These are phyloP conservation scores for Drosophila rellima DNA, from an alignment of 2,888 invertebrate genomes.

Conservation along the genomic window DNA sequence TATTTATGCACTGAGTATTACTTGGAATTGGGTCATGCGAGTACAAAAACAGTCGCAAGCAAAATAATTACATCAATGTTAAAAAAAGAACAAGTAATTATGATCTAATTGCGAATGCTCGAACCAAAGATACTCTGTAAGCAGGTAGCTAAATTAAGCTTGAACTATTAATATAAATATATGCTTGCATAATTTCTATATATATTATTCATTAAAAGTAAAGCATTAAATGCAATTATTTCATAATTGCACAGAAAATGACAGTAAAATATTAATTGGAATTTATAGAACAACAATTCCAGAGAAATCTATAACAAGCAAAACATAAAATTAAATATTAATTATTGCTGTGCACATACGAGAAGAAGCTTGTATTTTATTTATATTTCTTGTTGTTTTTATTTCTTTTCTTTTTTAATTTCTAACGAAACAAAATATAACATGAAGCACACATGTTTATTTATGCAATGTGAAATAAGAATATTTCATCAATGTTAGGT, in stretches of 20 bases:
- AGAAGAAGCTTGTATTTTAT: not conserved
- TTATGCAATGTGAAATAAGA: conserved; percentile 35
- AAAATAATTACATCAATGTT: conserved; percentile 11
- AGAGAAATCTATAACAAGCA: not conserved
- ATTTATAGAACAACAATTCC: not conserved
- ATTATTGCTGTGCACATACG: not conserved
- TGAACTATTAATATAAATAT: too few species aligned
- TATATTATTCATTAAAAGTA: too few species aligned
- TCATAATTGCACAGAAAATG: too few species aligned
- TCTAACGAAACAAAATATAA: not conserved
- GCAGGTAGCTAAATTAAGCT: too few species aligned
- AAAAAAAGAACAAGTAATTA: conserved; percentile 3
- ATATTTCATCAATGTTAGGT: conserved; percentile 15
- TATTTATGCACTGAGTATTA: conserved; percentile 15
- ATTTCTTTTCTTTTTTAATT: not conserved
- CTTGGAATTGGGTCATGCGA: conserved; percentile 20
- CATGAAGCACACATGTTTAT: conserved; percentile 32
- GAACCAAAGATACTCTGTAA: not conserved
- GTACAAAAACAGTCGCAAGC: conserved; percentile 16
- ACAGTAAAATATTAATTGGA: not conserved
- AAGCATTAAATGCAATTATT: too few species aligned
- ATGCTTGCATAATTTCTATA: too few species aligned
- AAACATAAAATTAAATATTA: not conserved
- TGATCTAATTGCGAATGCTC: not conserved
- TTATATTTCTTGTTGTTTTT: not conserved